These are phyloP conservation scores for Thalassaphorura encarpata DNA, from an alignment of 1,140 invertebrate genomes.

Conservation along the genomic window DNA sequence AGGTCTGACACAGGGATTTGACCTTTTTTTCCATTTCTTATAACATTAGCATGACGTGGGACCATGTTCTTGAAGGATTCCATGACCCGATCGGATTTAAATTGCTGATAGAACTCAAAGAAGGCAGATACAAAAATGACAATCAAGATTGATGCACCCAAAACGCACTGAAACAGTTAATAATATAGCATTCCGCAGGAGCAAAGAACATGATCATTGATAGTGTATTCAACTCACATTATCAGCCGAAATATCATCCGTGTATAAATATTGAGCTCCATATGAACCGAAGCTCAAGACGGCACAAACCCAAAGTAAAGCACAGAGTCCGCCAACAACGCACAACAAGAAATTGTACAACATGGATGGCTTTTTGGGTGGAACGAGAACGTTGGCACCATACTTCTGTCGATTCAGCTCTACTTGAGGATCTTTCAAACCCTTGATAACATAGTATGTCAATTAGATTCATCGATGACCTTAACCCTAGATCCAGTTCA, in stretches of 20 bases:
- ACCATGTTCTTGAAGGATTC: constrained; percentile 94
- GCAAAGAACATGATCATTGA: too few relatives aligned
- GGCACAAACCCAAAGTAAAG: constrained; percentile 22
- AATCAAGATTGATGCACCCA: not conserved
- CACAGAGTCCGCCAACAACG: constrained; percentile 22
- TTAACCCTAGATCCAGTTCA: too few relatives aligned
- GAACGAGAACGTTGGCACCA: constrained; percentile 26
- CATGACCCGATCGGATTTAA: constrained; percentile 91
- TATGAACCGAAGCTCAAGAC: constrained; percentile 23
- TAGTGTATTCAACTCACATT: constrained; percentile 21
- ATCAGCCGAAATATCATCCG: constrained; percentile 16
- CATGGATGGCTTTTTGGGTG: constrained; percentile 19
- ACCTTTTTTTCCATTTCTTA: constrained; percentile 86
- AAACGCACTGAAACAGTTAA: not conserved
- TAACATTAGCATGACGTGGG: constrained; percentile 82
- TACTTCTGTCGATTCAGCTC: constrained; percentile 19
- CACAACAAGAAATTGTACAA: constrained; percentile 14
- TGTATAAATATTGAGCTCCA: constrained; percentile 21
- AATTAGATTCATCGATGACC: too few relatives aligned
- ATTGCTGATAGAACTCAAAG: constrained; percentile 97
- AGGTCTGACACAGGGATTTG: constrained; percentile 82
- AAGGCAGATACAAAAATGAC: constrained; percentile 39
- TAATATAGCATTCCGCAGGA: too few relatives aligned
- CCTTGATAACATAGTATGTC: constrained; percentile 10
- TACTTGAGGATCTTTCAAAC: constrained; percentile 18